phyloP scores from a whole-genome alignment of 2,888 invertebrate species.

The Atethmia centrago region DNA sequence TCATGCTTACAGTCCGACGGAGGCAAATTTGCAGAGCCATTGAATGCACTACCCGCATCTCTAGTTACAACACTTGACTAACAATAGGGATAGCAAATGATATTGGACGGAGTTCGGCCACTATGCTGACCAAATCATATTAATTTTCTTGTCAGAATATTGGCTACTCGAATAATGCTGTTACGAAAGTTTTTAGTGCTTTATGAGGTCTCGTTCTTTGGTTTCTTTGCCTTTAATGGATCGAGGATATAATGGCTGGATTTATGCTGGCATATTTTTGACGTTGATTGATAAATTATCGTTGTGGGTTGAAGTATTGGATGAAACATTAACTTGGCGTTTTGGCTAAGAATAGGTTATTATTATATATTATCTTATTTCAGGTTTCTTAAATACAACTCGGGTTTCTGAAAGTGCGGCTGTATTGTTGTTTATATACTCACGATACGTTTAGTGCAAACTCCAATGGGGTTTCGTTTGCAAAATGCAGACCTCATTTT shows the following conservation, averaged over 20 bases:
- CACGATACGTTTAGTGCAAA: background rate
- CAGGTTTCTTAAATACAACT: background rate
- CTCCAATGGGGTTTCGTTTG: too few species aligned
- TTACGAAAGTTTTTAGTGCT: slow-evolving; percentile 26
- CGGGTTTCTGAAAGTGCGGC: background rate
- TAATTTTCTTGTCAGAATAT: slow-evolving; percentile 49
- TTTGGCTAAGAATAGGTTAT: background rate
- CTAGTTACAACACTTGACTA: slow-evolving; percentile 66
- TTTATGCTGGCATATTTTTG: slow-evolving; percentile 20
- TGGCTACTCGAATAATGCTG: slow-evolving; percentile 5
- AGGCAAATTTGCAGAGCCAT: slow-evolving; percentile 77
- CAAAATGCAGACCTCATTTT: too few species aligned
- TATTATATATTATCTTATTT: background rate
- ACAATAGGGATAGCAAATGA: slow-evolving; percentile 61
- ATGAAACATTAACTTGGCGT: background rate
- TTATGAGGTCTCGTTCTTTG: slow-evolving; percentile 8
- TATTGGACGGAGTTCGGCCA: slow-evolving; percentile 41
- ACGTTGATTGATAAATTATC: slow-evolving; percentile 35
- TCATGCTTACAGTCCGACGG: slow-evolving; percentile 66
- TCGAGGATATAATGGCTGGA: background rate
- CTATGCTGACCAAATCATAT: slow-evolving; percentile 44
- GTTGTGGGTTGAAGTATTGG: background rate
- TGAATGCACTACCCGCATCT: slow-evolving; percentile 69
- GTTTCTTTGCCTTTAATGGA: slow-evolving; percentile 14
- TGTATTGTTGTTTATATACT: background rate